Evolutionary conservation across 2,888 invertebrate species (phyloP), one percentile per base, ranked within the genome.

Genomic region (Troides helena): DNA sequence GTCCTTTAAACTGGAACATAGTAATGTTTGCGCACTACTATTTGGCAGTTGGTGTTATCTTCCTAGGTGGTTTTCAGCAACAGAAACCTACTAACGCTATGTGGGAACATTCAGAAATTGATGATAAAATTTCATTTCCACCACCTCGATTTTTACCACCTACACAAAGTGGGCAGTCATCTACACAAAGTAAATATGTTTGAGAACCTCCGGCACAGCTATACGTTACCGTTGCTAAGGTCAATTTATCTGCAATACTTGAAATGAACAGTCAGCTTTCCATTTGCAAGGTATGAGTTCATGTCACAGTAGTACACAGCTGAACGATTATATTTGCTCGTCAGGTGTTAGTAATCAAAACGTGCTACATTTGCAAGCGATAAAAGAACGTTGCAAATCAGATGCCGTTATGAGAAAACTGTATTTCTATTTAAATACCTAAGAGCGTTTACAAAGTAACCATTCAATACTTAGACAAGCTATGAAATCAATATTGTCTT

Each of bases 301-400:
- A 84, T 85, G 85, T 83, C 82, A 14, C 46, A 77, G 78, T 75
- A 74, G 73, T 70, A 69, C 70, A 69, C 73, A 74, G 68, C 75
- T 78, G 75, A 79, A 80, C 80, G 83, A 82, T 82, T 80, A 76
- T 83, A 81, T 82, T 75, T 82, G 82, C 74, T 76, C 74, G 76
- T 80, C 87, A 87, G 87, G 86, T 87, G 86, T 74, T 78, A 69
- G 78, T 79, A 85, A 86, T 84, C 83, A 81, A 80, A 85, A 82
- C 82, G 82, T 73, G 73, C 75, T 68, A 74, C 73, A 72, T 60
- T 71, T 78, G 76, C 73, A 70, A 71, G 71, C 80, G 78, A 84
- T 84, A 82, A 78, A 73, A 70, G 63, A 73, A 68, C 68, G 72
- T 70, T 72, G 58, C 53, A 67, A 46, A 61, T 25, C 18, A 60